Conservation (phyloP, 2,113 vertebrate genomes). For the Perognathus longimembris region DNA sequence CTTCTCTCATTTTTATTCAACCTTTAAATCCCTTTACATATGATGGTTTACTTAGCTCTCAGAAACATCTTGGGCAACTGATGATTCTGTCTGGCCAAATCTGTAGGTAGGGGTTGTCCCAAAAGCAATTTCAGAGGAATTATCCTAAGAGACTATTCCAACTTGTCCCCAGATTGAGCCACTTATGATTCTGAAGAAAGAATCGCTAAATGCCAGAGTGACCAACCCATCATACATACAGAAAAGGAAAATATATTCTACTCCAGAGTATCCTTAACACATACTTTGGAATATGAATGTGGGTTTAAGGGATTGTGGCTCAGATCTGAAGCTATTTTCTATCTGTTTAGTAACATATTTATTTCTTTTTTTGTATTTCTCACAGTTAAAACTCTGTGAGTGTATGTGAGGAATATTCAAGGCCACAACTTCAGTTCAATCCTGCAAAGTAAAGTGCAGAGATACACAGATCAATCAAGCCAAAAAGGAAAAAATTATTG, state of each 20-base stretch:
- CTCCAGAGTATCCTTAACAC: not conserved
- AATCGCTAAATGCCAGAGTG: not conserved
- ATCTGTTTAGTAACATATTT: not conserved
- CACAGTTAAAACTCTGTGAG: not conserved
- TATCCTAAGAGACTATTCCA: not conserved
- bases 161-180: not conserved
- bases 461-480: not conserved
- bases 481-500: not conserved
- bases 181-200: not conserved
- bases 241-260: not conserved
- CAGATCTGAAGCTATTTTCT: not conserved
- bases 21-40: not conserved
- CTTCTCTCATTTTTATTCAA: slow-evolving; percentile 5
- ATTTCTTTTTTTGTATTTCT: not conserved
- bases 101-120: not conserved
- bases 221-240: not conserved
- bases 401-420: not conserved
- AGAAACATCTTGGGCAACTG: not conserved
- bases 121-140: not conserved
- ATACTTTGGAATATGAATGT: too few species aligned
- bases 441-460: not conserved
- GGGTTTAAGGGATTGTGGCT: not conserved
- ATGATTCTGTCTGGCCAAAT: not conserved
- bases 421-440: not conserved
- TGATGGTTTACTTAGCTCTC: not conserved